A percentile compares a stretch with the other conserved stretches of the same genome.
phyloP scores from a whole-genome alignment of 1,140 invertebrate genomes.

The Drosophila nikananu region DNA sequence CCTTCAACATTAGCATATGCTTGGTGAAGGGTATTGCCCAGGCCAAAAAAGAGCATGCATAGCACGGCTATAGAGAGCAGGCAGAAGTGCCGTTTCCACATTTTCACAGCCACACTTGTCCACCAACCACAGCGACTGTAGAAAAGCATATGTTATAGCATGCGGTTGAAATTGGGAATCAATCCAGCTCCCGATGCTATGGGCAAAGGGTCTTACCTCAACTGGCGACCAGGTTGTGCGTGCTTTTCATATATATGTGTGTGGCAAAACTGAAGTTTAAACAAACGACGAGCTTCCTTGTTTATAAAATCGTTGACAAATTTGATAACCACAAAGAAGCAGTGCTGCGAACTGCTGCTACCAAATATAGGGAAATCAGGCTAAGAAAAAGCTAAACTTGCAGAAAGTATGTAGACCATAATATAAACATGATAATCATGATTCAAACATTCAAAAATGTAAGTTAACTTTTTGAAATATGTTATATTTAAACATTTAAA shows the following conservation, averaged over 20 bases:
- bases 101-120: constrained; percentile 38
- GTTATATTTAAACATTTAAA: neutral
- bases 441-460: neutral
- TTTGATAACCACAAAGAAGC: constrained; percentile 32
- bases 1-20: constrained; percentile 15
- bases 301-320: constrained; percentile 41
- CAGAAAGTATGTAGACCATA: too few species aligned
- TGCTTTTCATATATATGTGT: constrained; percentile 37
- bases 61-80: constrained; percentile 36
- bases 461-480: neutral
- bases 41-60: constrained; percentile 43
- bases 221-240: constrained; percentile 34
- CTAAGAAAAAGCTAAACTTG: neutral
- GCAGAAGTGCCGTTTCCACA: constrained; percentile 37
- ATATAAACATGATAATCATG: too few species aligned
- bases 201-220: constrained; percentile 48
- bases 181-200: constrained; percentile 4
- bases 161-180: neutral
- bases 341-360: neutral
- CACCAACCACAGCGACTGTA: constrained; percentile 30
- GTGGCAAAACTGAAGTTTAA: constrained; percentile 31
- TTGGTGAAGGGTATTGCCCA: constrained; percentile 19
- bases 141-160: constrained; percentile 46
- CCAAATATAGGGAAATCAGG: neutral
- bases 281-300: constrained; percentile 29